Evolutionary conservation across 2,797 vertebrate species (phyloP), one percentile per base, ranked within the genome.

Genomic region (Pipistrellus pipistrellus): DNA sequence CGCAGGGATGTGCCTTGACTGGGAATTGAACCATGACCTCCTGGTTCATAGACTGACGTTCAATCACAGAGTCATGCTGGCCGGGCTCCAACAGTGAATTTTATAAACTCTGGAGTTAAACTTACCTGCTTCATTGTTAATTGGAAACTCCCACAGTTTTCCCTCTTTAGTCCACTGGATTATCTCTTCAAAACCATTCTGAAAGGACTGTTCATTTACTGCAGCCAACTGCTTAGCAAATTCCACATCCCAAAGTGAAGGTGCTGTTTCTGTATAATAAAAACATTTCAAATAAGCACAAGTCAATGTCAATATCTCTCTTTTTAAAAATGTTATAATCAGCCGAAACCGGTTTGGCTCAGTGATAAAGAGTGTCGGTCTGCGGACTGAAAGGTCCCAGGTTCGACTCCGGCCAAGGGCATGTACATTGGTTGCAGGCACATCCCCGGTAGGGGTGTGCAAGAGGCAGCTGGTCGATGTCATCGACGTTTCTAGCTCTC

Each of bases 141-240:
- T 95, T n/a, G 99, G 99, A 93, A 98, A 99, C 64, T 98, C 98
- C 99, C 99, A 99, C 82, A 99, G 95, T 95, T 98, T 99, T 23
- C 99, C 99, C 23, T 99, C 99, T 97, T 98, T 99, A 21, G 99
- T 99, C 99, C 99, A 99, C 97, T 99, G 98, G 90, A 99, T 99
- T 99, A 99, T 99, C 97, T 99, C 99, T 93, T 99, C 99, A 96
- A 99, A 98, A 35, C 98, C 98, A 0, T 99, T 99, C 12, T 98
- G 98, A 30, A 98, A 98, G 59, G 90, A 95, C 66, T 98, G 98
- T 41, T 98, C 98, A 72, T 94, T 96, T 8, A 97, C 32, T 59
- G 93, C 76, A 11, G 98, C 98, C 83, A 99, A 91, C 64, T 98
- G 94, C 93, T 98, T 98, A 1, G 98, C 99, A 96, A 99, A 98